Evolutionary conservation across 2,888 invertebrate species (phyloP), one percentile per base, ranked within the genome.

Genomic region (Drosophila limbata): DNA sequence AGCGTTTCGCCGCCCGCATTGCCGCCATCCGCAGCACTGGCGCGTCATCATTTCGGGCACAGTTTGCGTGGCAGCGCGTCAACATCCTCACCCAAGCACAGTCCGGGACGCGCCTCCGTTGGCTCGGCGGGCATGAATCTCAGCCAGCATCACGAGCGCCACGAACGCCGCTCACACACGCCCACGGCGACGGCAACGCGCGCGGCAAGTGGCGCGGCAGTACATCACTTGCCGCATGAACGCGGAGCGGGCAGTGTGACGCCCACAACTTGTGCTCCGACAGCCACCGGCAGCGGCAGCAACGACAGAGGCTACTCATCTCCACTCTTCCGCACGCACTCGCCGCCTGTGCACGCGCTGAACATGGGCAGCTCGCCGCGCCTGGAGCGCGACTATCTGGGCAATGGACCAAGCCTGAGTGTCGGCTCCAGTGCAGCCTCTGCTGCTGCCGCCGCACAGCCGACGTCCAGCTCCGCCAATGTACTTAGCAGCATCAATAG

Each of bases 401-500:
- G 91, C 64, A 91, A 91, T 52, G 91, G 91, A n/a, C 88, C 88
- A 44, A 88, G 70, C 6, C 45, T 77, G 56, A 61, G 67, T 35
- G 64, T 53, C 0, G 62, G 66, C 52, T 55, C 77, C 35, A 67
- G 64, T 40, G 67, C 48, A 5, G 55, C 68, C 59, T 52, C 69
- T 0, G 62, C 48, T 15, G 59, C 73, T 25, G 59, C 73, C 25
- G 71, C 83, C 50, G 71, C 81, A 48, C 89, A 35, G 78, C 42
- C 66, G 8, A 66, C 73, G 9, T 61, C 81, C 39, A 71, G 69
- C 42, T 76, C 89, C 51, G 79, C 88, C 80, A 91, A 90, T 63
- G 94, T 95, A 77, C 93, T 95, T 91, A 95, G 94, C 91, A 94
- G 94, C 92, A 95, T 95, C 91, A 95, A 94, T 92, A 94, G 95